These are phyloP conservation scores for Oedothorax gibbosus DNA, from an alignment of 1,140 invertebrate species.

Conservation along the genomic window DNA sequence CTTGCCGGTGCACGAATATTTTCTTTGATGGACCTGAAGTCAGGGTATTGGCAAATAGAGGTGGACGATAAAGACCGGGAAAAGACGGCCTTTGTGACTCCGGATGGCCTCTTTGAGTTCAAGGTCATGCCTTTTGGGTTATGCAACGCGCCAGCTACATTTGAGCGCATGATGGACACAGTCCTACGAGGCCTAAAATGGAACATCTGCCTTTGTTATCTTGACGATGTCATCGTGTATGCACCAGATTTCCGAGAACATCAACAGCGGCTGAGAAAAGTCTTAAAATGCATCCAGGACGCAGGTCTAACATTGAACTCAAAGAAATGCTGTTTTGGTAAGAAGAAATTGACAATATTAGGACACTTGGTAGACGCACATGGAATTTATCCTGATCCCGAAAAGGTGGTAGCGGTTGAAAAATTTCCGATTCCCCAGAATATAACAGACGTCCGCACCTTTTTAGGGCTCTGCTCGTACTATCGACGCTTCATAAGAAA, in stretches of 20 bases:
- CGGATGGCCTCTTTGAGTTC: constrained; percentile 64
- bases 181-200: constrained; percentile 61
- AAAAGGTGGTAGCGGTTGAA: constrained; percentile 50
- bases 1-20: constrained; percentile 68
- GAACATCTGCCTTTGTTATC: constrained; percentile 49
- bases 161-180: constrained; percentile 64
- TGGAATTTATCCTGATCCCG: constrained; percentile 16
- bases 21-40: constrained; percentile 68
- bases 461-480: not conserved
- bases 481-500: not conserved
- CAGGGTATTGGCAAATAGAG: constrained; percentile 70
- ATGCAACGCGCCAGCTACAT: constrained; percentile 49
- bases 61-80: constrained; percentile 68
- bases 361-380: constrained; percentile 4
- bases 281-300: constrained; percentile 10
- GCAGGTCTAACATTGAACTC: constrained; percentile 61
- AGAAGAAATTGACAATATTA: constrained; percentile 26
- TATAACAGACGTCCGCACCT: not conserved
- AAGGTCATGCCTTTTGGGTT: constrained; percentile 64
- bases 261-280: not conserved
- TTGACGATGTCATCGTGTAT: constrained; percentile 8
- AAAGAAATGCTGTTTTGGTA: constrained; percentile 11
- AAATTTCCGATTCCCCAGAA: not conserved
- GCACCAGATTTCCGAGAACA: constrained; percentile 64
- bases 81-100: constrained; percentile 57